Conservation (phyloP, 2,797 vertebrate genomes). For the Alcedo quadribrachys region DNA sequence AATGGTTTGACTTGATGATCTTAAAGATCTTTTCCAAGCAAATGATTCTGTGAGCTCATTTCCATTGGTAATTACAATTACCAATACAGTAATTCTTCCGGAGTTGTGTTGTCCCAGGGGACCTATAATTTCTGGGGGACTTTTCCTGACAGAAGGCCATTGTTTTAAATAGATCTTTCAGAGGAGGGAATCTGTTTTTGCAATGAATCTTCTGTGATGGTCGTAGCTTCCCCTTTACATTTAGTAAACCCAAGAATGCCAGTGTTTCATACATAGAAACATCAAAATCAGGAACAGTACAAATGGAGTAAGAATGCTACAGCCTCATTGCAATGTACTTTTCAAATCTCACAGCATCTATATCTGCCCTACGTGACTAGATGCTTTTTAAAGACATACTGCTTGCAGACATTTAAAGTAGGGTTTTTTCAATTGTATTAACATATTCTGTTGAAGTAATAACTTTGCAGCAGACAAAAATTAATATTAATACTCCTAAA, state of each 20-base stretch:
- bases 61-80: too few relatives aligned
- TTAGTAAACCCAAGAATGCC: neutral
- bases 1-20: too few relatives aligned
- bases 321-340: neutral
- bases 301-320: neutral
- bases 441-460: neutral
- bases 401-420: neutral
- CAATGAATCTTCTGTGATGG: neutral
- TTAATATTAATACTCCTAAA: neutral
- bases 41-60: too few relatives aligned
- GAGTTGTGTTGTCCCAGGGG: neutral
- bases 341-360: neutral
- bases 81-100: neutral
- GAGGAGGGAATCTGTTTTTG: neutral
- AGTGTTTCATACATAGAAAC: neutral
- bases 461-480: neutral
- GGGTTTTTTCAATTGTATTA: neutral
- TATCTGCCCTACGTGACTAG: neutral
- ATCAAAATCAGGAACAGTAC: neutral
- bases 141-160: neutral
- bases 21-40: too few relatives aligned
- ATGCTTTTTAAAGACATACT: neutral
- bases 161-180: neutral
- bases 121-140: neutral
- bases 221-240: neutral